Base-by-base conservation (phyloP, 2,797 vertebrate genomes). In the Melanotaenia pygmaea region DNA sequence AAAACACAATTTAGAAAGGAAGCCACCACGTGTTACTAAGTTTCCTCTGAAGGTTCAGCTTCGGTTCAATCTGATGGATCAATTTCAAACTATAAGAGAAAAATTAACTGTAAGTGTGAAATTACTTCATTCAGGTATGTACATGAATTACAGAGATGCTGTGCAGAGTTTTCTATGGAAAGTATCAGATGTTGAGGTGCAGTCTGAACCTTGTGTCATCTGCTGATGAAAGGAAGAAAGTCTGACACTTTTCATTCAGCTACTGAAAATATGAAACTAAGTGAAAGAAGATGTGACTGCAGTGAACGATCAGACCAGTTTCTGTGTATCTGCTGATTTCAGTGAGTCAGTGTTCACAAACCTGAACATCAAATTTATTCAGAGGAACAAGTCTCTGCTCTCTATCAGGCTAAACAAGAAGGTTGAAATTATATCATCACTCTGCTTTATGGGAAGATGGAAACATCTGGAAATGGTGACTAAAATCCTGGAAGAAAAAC, bases 1-100 rank as follows among this genome's bases (percentile, higher is more conserved):
- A 79, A 72, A 71, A 59, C 66, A 60, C 60, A 61, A 64, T 18
- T 73, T 30, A 69, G 62, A 28, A 35, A 45, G 57, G 14, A n/a
- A 47, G 18, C 38, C 65, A 50, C 20, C 71, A 22, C 3, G 54
- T 24, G 38, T n/a, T 30, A 57, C 32, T n/a, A 47, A 30, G 18
- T 66, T 0, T 28, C 28, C 62, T 24, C 22, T 16, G 34, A 13
- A 56, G 7, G n/a, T 12, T 56, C 14, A 34, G 43, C 50, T 64
- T 26, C 38, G 5, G 38, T 51, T 56, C 57, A 30, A 18, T 14
- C 54, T 57, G 18, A 26, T 40, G 24, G 35, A 37, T 26, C 32
- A 10, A 37, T 20, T 3, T 58, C 5, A 53, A 67, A 11, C 64
- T 28, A 51, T 20, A 22, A 24, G 50, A 51, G 3, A 11, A 11